These are phyloP conservation scores for Brachionus koreanus DNA, from an alignment of 1,140 invertebrate genomes.

Conservation along the genomic window DNA sequence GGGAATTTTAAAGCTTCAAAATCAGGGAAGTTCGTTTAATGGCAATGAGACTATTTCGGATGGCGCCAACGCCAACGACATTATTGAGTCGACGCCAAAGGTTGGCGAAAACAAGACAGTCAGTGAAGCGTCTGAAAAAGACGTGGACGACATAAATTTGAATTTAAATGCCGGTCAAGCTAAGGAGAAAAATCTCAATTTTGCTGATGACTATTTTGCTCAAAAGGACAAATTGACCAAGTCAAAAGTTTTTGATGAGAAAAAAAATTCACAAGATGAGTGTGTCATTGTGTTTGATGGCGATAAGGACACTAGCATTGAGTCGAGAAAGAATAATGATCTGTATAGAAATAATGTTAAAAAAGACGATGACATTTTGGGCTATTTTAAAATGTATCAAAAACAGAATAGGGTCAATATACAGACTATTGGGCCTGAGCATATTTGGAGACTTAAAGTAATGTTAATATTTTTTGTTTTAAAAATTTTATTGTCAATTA, in stretches of 20 bases:
- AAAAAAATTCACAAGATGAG: neutral
- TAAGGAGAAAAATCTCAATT: neutral
- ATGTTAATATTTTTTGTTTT: neutral
- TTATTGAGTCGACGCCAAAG: conserved; percentile 27
- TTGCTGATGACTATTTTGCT: conserved; percentile 18
- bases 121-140: neutral
- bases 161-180: neutral
- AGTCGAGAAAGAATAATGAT: conserved; percentile 4
- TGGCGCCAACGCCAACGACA: neutral
- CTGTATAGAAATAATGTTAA: neutral
- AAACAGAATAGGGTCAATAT: neutral
- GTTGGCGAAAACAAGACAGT: conserved; percentile 20
- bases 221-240: neutral
- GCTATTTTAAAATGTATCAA: conserved; percentile 41
- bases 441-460: conserved; percentile 11
- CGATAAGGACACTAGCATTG: neutral
- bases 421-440: neutral
- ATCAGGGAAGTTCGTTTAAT: conserved; percentile 18
- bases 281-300: conserved; percentile 6
- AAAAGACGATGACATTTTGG: conserved; percentile 2
- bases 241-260: neutral
- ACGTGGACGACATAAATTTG: neutral
- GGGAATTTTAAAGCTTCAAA: neutral
- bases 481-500: neutral
- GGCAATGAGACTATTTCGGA: conserved; percentile 2